These are phyloP conservation scores for Chiloscyllium plagiosum DNA, from an alignment of 2,113 vertebrate genomes.

Conservation along the genomic window DNA sequence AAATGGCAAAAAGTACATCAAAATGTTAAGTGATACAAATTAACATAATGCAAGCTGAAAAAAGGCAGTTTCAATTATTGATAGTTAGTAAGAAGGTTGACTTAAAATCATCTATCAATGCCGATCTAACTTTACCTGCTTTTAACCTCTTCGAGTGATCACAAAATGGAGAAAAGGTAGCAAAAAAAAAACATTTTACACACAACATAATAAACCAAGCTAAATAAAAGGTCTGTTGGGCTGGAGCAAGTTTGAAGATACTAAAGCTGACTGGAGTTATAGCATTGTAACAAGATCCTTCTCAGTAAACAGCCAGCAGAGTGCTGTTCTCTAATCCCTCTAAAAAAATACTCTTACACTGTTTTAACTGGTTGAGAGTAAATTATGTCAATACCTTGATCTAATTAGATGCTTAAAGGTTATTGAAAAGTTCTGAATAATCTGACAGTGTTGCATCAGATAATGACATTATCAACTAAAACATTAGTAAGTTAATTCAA, in stretches of 20 bases:
- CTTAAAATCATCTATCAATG: not conserved
- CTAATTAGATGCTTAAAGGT: not conserved
- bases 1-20: not conserved
- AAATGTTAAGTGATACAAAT: not conserved
- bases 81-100: not conserved
- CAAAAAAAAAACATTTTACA: not conserved
- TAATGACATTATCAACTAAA: not conserved
- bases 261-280: not conserved
- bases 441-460: not conserved
- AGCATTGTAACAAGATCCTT: not conserved
- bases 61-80: not conserved
- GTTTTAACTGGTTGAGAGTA: not conserved
- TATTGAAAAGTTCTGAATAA: not conserved
- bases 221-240: too few species aligned
- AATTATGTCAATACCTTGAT: not conserved
- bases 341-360: not conserved
- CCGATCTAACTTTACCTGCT: not conserved
- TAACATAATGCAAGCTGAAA: not conserved
- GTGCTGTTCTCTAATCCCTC: not conserved
- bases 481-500: not conserved
- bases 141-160: not conserved
- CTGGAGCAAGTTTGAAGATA: not conserved
- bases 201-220: not conserved
- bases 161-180: not conserved
- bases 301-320: constrained; percentile 1